Conservation (phyloP, 2,113 vertebrate genomes). For the Cromileptes altivelis region DNA sequence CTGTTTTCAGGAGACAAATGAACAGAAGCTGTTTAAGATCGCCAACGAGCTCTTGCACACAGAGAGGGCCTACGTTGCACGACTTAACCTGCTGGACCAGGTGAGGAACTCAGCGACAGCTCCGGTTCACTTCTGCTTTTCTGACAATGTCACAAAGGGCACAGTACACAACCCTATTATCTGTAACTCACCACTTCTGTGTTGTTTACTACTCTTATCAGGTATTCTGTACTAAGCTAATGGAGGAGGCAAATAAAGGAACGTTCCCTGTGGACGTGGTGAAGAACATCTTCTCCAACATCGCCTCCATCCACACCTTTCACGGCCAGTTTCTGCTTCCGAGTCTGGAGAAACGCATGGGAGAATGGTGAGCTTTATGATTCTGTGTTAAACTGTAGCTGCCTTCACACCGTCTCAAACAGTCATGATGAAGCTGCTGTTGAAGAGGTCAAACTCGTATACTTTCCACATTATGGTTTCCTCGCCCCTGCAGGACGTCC, state of each 20-base stretch:
- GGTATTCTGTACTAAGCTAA: conserved; percentile 92
- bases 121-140: conserved; percentile 9
- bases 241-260: conserved; percentile 94
- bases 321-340: conserved; percentile 97
- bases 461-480: neutral
- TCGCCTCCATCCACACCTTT: conserved; percentile 94
- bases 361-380: conserved; percentile 91
- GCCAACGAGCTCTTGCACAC: conserved; percentile 96
- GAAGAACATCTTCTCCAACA: conserved; percentile 99
- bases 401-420: neutral
- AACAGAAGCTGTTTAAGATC: conserved; percentile 96
- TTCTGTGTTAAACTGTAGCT: neutral
- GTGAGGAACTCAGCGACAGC: conserved; percentile 62
- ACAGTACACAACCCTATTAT: neutral
- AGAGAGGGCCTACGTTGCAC: conserved; percentile 93
- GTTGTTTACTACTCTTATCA: conserved; percentile 61
- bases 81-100: conserved; percentile 92
- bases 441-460: neutral
- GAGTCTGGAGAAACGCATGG: conserved; percentile 96
- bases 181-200: neutral
- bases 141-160: neutral
- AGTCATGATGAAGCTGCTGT: neutral
- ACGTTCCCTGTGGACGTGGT: conserved; percentile 95
- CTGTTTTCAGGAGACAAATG: conserved; percentile 91
- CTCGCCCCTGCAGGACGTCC: conserved; percentile 72